phyloP scores from a whole-genome alignment of 2,113 vertebrate species.

The Herpailurus yagouaroundi region DNA sequence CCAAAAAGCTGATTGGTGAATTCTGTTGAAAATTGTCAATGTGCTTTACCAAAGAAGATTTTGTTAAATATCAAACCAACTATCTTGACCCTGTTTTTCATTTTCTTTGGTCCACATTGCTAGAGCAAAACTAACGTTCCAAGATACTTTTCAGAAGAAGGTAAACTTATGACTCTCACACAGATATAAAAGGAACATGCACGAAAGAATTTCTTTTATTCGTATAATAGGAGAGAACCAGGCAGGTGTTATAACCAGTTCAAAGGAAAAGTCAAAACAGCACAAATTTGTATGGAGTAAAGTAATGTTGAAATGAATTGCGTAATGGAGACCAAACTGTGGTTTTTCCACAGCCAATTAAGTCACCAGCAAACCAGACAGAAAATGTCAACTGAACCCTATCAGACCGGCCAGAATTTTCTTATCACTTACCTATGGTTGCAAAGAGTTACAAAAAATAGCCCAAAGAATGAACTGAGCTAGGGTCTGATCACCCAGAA shows the following conservation, averaged over 20 bases:
- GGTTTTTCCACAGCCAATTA: neutral
- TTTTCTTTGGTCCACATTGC: neutral
- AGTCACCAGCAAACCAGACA: neutral
- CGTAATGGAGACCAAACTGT: neutral
- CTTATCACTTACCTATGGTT: neutral
- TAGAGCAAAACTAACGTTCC: neutral
- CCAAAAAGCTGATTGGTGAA: neutral
- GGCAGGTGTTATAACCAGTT: neutral
- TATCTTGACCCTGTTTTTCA: neutral
- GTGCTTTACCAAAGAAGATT: neutral
- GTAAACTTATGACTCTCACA: neutral
- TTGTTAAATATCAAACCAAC: neutral
- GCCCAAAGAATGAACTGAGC: neutral
- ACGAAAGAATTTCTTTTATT: neutral
- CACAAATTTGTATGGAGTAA: neutral
- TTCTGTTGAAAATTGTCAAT: neutral
- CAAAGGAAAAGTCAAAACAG: conserved; percentile 12
- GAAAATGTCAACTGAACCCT: neutral
- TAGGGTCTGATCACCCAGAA: neutral
- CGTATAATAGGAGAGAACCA: neutral
- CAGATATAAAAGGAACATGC: neutral
- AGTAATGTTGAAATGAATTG: neutral
- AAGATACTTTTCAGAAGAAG: neutral
- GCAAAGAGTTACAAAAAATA: neutral
- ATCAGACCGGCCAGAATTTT: neutral